Percentiles rank a stretch among this genome's conserved stretches.
phyloP scores from a whole-genome alignment of 2,797 vertebrate species.

The Rhinophrynus dorsalis region DNA sequence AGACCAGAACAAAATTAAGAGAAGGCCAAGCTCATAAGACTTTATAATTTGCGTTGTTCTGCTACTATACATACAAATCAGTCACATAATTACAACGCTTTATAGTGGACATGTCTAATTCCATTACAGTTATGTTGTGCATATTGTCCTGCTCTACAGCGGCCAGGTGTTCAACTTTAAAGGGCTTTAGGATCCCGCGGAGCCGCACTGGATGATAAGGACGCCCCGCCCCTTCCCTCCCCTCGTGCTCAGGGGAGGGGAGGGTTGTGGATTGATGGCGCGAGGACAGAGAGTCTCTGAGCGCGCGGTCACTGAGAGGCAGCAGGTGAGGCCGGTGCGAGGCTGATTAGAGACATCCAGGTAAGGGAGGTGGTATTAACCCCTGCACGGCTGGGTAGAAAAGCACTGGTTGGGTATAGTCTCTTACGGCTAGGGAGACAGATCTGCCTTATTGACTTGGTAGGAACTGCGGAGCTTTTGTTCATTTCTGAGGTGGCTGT shows the following conservation, averaged over 20 bases:
- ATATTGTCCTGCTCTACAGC: no score
- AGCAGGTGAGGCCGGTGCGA: background rate
- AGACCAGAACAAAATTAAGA: no score
- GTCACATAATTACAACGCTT: no score
- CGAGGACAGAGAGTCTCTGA: background rate
- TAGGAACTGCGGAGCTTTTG: no score
- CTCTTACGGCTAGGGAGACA: background rate
- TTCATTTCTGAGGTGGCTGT: background rate
- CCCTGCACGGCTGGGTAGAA: background rate
- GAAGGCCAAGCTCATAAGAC: no score
- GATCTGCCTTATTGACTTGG: no score
- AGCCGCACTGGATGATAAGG: background rate
- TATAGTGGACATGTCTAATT: no score
- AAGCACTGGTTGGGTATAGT: background rate
- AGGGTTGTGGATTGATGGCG: constrained; percentile 14
- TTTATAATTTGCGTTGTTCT: no score
- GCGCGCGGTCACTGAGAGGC: constrained; percentile 1
- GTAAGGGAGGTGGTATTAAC: background rate
- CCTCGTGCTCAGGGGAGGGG: constrained; percentile 15
- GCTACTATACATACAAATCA: no score
- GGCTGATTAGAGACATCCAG: background rate
- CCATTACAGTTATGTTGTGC: no score
- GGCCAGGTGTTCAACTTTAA: no score
- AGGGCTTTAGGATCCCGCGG: constrained; percentile 33
- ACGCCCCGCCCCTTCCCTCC: constrained; percentile 4